Conservation (phyloP, 2,888 invertebrate species). For the Cataglyphis albicans region DNA sequence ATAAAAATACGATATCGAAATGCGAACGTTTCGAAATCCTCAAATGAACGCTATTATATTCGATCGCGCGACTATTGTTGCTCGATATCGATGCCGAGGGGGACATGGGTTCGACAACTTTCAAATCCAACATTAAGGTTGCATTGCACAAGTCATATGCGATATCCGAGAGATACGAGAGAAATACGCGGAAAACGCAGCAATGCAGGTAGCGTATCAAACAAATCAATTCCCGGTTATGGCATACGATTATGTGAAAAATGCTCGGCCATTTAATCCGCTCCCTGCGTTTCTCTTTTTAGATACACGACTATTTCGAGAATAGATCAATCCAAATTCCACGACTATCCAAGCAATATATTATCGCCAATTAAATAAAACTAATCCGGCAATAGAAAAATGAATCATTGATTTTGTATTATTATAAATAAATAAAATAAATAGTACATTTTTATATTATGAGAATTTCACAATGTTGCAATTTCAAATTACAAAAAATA, state of each 20-base stretch:
- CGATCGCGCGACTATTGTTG: conserved; percentile 44
- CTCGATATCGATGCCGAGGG: conserved; percentile 33
- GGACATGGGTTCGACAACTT: conserved; percentile 47
- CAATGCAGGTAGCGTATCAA: conserved; percentile 44
- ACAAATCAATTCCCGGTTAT: conserved; percentile 46
- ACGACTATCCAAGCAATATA: not conserved
- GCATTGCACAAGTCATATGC: conserved; percentile 23
- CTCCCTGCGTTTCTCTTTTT: conserved; percentile 39
- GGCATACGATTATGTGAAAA: conserved; percentile 31
- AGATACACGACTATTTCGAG: not conserved
- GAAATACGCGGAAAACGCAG: conserved; percentile 33
- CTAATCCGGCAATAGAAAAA: not conserved
- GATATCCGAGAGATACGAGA: not conserved
- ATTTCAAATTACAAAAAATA: not conserved
- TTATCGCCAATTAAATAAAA: not conserved
- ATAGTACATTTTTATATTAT: not conserved
- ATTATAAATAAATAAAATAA: not conserved
- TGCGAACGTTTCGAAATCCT: conserved; percentile 11
- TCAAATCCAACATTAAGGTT: conserved; percentile 31
- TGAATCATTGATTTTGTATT: too few relatives aligned
- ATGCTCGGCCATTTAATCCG: conserved; percentile 9
- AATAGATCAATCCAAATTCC: not conserved
- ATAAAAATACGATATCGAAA: conserved; percentile 5
- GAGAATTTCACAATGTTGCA: not conserved
- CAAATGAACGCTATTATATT: conserved; percentile 31